A percentile compares a stretch with the other conserved stretches of the same genome.
These are phyloP conservation scores for Bryconaethiops microstoma DNA, from an alignment of 2,797 vertebrate species.

Conservation along the genomic window DNA sequence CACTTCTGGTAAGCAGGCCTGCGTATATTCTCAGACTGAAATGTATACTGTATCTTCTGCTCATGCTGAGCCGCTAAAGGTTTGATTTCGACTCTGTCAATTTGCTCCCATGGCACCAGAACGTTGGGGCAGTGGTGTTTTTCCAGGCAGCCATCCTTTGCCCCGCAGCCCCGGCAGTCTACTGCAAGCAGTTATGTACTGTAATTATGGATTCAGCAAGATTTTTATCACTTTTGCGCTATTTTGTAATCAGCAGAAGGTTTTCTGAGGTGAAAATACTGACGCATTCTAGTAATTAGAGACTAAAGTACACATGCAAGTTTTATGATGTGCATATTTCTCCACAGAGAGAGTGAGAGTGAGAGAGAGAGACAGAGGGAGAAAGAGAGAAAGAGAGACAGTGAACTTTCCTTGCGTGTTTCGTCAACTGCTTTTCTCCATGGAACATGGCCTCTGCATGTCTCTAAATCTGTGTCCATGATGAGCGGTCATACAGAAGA, in stretches of 20 bases:
- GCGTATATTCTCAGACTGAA: constrained; percentile 59
- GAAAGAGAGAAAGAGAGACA: constrained; percentile 32
- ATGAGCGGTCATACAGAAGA: constrained; percentile 78
- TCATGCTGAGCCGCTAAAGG: constrained; percentile 51
- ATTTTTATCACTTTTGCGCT: constrained; percentile 43
- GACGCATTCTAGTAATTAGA: constrained; percentile 54
- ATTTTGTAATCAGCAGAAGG: constrained; percentile 49
- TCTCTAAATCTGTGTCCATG: constrained; percentile 61
- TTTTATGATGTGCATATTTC: constrained; percentile 60
- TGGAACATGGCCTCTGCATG: constrained; percentile 7
- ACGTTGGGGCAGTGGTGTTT: constrained; percentile 26
- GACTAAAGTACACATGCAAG: constrained; percentile 55
- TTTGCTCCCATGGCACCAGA: constrained; percentile 23
- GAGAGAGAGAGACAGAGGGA: constrained; percentile 33
- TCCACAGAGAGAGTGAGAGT: constrained; percentile 31
- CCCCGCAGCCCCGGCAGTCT: neutral
- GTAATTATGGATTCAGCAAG: constrained; percentile 43
- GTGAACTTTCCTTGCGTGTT: constrained; percentile 48
- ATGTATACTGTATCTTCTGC: constrained; percentile 54
- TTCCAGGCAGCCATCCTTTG: neutral
- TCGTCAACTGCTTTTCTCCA: constrained; percentile 46
- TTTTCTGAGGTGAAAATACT: constrained; percentile 58
- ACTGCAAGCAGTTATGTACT: constrained; percentile 28
- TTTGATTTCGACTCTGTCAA: constrained; percentile 44
- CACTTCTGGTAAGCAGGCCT: constrained; percentile 52